Base-by-base conservation (phyloP, 2,888 invertebrate genomes). In the Prenolepis imparis region DNA sequence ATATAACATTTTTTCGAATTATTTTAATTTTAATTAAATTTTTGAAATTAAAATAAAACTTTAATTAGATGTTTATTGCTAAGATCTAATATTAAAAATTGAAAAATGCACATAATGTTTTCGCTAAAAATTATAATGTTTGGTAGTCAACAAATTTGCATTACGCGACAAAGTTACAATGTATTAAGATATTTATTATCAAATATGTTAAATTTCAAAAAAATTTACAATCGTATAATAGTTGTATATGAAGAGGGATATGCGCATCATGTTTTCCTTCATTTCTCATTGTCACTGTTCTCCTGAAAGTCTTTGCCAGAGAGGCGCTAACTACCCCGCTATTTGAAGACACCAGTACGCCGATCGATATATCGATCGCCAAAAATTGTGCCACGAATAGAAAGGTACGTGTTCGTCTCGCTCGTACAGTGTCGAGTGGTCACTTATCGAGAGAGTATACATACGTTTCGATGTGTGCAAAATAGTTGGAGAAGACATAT, bases 281-380 rank as follows among this genome's bases (percentile, higher is more conserved):
- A 44, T 64, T 44, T 61, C 48, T 72, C 52, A 52, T 52, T 52
- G 82, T 85, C 80, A 55, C 68, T 67, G 64, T 80, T 24, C 86
- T 83, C 64, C 82, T 28, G 77, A 83, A 77, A 82, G 83, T 85
- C 85, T 84, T 82, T 84, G 44, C 48, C 24, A 28, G 36, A 64
- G 32, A 41, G 63, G 78, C 85, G 89, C 84, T 90, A 90, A 90
- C 89, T 90, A 91, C 88, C 86, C 84, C 84, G 88, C 90, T 88
- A 91, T 91, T 91, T 87, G 90, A 90, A 89, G 87, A 86, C 86
- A 87, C 86, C 81, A 87, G 86, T 90, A 89, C 84, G 86, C 87
- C 89, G 93, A 89, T 92, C 93, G 91, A 93, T 93, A 91, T 93
- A 94, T 94, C 93, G 94, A 94, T 93, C 92, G 87, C 91, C 84